Evolutionary conservation across 1,140 invertebrate species (phyloP).

Genomic region (Pseudobourletiella spinata): DNA sequence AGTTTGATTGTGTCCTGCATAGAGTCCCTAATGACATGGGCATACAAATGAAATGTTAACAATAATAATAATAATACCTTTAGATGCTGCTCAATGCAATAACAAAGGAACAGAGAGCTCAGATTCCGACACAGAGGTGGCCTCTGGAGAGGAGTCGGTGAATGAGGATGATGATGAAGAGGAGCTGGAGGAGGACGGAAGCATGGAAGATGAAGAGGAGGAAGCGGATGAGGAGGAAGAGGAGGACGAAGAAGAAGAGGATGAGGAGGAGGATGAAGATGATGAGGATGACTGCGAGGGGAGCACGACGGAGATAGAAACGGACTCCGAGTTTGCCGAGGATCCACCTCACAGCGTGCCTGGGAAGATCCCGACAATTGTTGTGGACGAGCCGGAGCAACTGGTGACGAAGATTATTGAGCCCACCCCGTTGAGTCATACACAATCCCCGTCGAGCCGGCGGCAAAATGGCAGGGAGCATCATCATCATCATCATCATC

Average conservation of each 20-base stretch:
- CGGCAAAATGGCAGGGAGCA: not conserved
- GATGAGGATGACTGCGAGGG: conserved; percentile 54
- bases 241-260: conserved; percentile 51
- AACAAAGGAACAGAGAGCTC: conserved; percentile 18
- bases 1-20: no score
- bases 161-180: conserved; percentile 46
- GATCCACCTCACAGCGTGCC: conserved; percentile 44
- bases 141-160: conserved; percentile 27
- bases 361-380: conserved; percentile 41
- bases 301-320: conserved; percentile 81
- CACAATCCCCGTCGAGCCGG: conserved; percentile 3
- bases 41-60: no score
- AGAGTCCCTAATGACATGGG: no score
- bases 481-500: conserved; percentile 6
- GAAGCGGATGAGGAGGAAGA: conserved; percentile 42
- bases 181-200: conserved; percentile 51
- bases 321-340: conserved; percentile 80
- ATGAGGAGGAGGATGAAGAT: conserved; percentile 49
- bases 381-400: conserved; percentile 40
- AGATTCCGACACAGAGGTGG: conserved; percentile 34
- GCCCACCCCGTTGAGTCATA: conserved; percentile 18
- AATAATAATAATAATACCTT: no score
- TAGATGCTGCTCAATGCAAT: not conserved
- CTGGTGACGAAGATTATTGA: conserved; percentile 22
- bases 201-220: conserved; percentile 42